These are phyloP conservation scores for Craseonycteris thonglongyai DNA, from an alignment of 2,113 vertebrate species.

Conservation along the genomic window DNA sequence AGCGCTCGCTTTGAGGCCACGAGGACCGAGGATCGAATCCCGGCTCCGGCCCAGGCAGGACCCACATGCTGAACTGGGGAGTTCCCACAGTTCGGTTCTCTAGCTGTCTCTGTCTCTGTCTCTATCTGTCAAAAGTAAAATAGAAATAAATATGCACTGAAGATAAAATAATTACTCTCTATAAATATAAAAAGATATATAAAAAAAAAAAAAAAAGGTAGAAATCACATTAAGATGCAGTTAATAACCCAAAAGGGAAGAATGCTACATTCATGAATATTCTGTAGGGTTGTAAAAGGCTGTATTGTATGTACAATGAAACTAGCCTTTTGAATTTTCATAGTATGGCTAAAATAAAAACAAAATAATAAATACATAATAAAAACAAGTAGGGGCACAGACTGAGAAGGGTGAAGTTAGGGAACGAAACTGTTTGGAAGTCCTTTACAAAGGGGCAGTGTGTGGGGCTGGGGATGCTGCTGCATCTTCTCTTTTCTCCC, in stretches of 20 bases:
- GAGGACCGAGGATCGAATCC: too few relatives aligned
- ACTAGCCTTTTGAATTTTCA: conserved; percentile 4
- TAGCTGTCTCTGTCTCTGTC: too few relatives aligned
- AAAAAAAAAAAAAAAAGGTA: too few relatives aligned
- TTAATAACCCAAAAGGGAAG: neutral
- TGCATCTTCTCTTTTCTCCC: neutral
- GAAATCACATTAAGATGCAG: conserved; percentile 9
- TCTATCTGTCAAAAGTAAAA: too few relatives aligned
- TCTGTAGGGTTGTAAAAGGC: neutral
- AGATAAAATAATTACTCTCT: too few relatives aligned
- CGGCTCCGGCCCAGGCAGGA: too few relatives aligned
- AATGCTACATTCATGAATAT: neutral
- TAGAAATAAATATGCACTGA: too few relatives aligned
- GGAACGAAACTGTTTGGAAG: neutral
- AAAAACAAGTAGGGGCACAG: neutral
- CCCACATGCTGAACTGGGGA: too few relatives aligned
- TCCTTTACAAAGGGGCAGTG: neutral
- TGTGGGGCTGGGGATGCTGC: neutral
- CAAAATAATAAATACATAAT: neutral
- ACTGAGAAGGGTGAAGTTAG: neutral
- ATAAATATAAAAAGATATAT: too few relatives aligned
- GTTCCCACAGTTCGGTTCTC: too few relatives aligned
- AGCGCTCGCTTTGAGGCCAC: too few relatives aligned
- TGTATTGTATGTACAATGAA: neutral
- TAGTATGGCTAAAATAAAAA: neutral